These are phyloP conservation scores for Pteronura brasiliensis DNA, from an alignment of 2,113 vertebrate species.

Conservation along the genomic window DNA sequence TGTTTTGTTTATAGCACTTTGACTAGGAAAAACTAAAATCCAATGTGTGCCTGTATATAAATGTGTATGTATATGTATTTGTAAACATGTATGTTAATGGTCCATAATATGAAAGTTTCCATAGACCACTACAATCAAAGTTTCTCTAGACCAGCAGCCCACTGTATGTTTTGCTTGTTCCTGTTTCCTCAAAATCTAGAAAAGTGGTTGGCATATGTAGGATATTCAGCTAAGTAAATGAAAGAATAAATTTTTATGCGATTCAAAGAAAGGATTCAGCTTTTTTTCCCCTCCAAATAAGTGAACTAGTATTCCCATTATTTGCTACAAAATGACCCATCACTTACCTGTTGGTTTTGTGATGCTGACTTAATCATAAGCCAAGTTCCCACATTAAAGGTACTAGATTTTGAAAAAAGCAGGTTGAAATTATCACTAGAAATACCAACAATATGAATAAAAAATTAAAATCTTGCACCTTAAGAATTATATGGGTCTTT, in stretches of 20 bases:
- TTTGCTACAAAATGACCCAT: not conserved
- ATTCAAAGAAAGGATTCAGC: not conserved
- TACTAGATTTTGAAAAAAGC: not conserved
- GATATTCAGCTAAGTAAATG: not conserved
- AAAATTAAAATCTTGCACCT: not conserved
- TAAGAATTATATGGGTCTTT: not conserved
- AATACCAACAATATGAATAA: not conserved
- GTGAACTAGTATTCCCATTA: not conserved
- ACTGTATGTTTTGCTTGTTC: not conserved
- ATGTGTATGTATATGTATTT: too few relatives aligned
- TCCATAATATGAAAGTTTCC: not conserved
- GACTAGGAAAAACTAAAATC: not conserved
- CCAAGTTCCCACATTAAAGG: not conserved
- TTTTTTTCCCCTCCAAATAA: not conserved
- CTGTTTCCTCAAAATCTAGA: not conserved
- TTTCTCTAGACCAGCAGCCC: not conserved
- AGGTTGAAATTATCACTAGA: not conserved
- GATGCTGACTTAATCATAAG: not conserved
- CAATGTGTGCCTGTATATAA: not conserved
- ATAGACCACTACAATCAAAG: not conserved
- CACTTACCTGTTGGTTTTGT: not conserved
- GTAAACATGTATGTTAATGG: not conserved
- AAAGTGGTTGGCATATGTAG: not conserved
- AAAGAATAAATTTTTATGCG: not conserved
- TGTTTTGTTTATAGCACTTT: not conserved